Evolutionary conservation across 2,888 invertebrate species (phyloP).

Genomic region (Idaea straminata): DNA sequence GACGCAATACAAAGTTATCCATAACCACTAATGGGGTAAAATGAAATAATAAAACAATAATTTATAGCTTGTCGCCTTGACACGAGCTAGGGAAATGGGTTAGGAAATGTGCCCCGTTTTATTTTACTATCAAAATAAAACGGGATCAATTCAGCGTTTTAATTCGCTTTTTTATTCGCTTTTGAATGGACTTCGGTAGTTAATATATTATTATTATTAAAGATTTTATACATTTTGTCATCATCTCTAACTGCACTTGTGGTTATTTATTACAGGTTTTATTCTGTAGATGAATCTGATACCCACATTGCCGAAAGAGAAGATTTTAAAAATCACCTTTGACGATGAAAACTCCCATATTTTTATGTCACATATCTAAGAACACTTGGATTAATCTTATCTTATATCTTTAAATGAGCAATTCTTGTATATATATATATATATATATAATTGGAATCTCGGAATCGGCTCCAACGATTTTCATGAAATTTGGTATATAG

Average conservation of each 20-base stretch:
- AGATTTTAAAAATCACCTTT: no score
- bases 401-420: no score
- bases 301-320: no score
- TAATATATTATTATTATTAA: not conserved
- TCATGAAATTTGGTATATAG: no score
- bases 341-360: no score
- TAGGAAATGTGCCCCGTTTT: not conserved
- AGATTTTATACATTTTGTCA: not conserved
- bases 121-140: not conserved
- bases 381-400: no score
- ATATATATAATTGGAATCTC: no score
- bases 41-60: constrained; percentile 11
- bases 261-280: no score
- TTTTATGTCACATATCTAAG: no score
- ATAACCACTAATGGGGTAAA: constrained; percentile 6
- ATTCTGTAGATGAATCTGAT: no score
- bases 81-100: constrained; percentile 2
- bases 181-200: not conserved
- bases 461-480: no score
- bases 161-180: not conserved
- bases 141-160: not conserved
- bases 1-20: constrained; percentile 14
- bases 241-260: not conserved
- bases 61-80: constrained; percentile 12
- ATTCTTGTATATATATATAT: no score